Conservation (phyloP, 1,140 invertebrate genomes). For the Drosophila suzukii region DNA sequence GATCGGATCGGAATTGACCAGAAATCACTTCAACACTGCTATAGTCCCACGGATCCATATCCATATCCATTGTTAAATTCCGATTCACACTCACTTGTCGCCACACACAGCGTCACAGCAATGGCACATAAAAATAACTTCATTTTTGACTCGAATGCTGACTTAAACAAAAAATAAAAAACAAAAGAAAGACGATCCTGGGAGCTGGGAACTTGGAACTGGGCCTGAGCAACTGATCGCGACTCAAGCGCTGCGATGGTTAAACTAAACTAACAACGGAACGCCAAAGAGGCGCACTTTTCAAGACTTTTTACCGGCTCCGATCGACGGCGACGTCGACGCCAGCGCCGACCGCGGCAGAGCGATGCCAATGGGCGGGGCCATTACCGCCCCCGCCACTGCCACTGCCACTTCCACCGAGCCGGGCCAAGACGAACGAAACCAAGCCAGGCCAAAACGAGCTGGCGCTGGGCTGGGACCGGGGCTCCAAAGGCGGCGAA, state of each 20-base stretch:
- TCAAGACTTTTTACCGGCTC: constrained; percentile 83
- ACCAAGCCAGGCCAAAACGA: constrained; percentile 85
- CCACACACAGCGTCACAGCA: constrained; percentile 72
- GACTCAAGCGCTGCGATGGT: constrained; percentile 76
- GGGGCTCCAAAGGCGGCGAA: constrained; percentile 86
- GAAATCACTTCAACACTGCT: constrained; percentile 4
- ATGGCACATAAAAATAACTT: constrained; percentile 79
- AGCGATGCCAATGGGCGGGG: constrained; percentile 38
- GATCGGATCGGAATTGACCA: constrained; percentile 1
- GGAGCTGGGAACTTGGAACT: constrained; percentile 18
- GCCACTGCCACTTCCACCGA: constrained; percentile 55
- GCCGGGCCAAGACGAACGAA: constrained; percentile 85
- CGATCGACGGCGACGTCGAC: constrained; percentile 35
- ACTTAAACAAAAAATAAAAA: constrained; percentile 13
- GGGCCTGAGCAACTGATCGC: constrained; percentile 55
- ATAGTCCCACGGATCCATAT: constrained; percentile 6
- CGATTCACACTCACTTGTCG: constrained; percentile 77
- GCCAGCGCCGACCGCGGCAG: constrained; percentile 36
- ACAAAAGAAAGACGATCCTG: constrained; percentile 21
- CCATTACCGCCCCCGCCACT: constrained; percentile 8
- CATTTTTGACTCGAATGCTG: constrained; percentile 58
- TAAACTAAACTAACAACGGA: constrained; percentile 81
- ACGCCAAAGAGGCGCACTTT: constrained; percentile 80
- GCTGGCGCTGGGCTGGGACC: constrained; percentile 64
- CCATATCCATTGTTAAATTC: constrained; percentile 11